Evolutionary conservation across 2,113 vertebrate species (phyloP), one percentile per base, ranked within the genome.

Genomic region (Gopherus evgoodei): DNA sequence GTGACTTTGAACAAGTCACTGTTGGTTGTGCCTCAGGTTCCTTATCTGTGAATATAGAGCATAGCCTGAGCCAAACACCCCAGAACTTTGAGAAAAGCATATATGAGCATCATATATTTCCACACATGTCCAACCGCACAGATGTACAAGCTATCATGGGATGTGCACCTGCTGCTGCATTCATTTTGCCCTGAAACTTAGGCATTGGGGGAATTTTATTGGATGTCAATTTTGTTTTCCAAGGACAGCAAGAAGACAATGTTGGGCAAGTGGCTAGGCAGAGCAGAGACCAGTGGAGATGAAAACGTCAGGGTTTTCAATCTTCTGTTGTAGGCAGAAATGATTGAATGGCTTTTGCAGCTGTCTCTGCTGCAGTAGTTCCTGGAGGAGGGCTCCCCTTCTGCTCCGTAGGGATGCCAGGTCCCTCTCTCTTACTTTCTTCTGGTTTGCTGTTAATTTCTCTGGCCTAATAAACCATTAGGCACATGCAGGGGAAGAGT

Each of bases 161-260:
- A 56, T 24, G 81, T 65, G 35, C 31, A 29, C 21, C 4, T 3
- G n/a, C 16, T 31, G 56, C 44, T 1, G 0, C 13, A 1, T 38
- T 65, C 56, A 56, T 93, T 53, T 90, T 95, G 83, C 44, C 52
- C 59, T 57, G 85, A 89, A 90, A 91, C 19, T 65, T 0, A 0
- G 52, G n/a, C 93, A 56, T 89, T 82, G 44, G 87, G 49, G 81
- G 91, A 94, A 95, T 90, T 2, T 78, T 86, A 94, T 93, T 87
- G 88, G 89, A 13, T 5, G 19, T 69, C 35, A n/a, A 3, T 69
- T 69, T 69, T 69, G n/a, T 69, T 38, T 69, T 69, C 35, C 65
- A 38, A 69, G 35, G 65, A 19, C 1, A 62, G n/a, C 78, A 24
- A 93, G 87, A 91, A 95, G 31, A 19, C 69, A 87, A 17, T 5